Evolutionary conservation across 2,113 vertebrate species (phyloP).

Genomic region (Pungitius pungitius): DNA sequence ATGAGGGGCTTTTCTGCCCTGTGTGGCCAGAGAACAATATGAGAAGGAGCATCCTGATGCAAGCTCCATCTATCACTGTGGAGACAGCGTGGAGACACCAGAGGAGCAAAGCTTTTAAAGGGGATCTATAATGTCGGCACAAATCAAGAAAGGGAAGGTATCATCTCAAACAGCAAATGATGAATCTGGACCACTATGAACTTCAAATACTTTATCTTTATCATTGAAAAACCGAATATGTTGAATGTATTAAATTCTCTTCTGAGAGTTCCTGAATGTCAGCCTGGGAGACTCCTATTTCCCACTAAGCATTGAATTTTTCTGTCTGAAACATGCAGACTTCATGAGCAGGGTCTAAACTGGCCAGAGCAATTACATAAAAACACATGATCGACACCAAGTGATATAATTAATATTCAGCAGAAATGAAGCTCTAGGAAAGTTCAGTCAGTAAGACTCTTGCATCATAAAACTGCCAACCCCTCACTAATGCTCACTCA

Average conservation of each 20-base stretch:
- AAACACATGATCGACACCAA: background rate
- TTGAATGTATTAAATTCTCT: slow-evolving; percentile 10
- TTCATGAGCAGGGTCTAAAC: background rate
- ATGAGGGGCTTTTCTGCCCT: slow-evolving; percentile 63
- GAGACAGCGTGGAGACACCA: slow-evolving; percentile 32
- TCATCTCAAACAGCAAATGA: slow-evolving; percentile 25
- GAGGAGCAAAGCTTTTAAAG: slow-evolving; percentile 46
- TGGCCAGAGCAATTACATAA: background rate
- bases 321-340: background rate
- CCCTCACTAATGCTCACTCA: too few relatives aligned
- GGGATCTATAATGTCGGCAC: slow-evolving; percentile 27
- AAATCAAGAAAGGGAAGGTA: slow-evolving; percentile 27
- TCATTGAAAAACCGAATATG: slow-evolving; percentile 8
- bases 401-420: background rate
- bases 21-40: slow-evolving; percentile 68
- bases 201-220: slow-evolving; percentile 11
- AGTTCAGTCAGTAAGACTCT: too few relatives aligned
- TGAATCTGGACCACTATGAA: background rate
- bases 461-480: too few relatives aligned
- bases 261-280: slow-evolving; percentile 22
- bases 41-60: slow-evolving; percentile 54
- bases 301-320: background rate
- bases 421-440: too few relatives aligned
- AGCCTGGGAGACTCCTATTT: slow-evolving; percentile 8
- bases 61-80: slow-evolving; percentile 64